phyloP scores from a whole-genome alignment of 2,113 vertebrate species.

The Solea senegalensis region DNA sequence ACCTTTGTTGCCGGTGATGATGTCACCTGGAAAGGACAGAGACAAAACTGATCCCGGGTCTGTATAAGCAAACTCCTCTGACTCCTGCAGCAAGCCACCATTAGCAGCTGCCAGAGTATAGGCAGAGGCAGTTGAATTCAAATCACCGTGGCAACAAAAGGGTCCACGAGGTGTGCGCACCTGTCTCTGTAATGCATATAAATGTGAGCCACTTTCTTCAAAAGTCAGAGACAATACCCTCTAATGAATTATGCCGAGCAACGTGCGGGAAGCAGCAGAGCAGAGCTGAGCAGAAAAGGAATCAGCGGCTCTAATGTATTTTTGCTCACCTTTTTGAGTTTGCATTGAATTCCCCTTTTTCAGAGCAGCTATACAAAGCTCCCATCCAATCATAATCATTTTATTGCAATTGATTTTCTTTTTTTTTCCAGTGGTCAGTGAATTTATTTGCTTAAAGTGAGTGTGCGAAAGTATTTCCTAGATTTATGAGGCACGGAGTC shows the following conservation, averaged over 20 bases:
- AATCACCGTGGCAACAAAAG: conserved; percentile 39
- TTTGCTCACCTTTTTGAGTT: conserved; percentile 36
- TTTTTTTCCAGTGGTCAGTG: conserved; percentile 22
- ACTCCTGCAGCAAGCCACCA: conserved; percentile 2
- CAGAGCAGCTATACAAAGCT: conserved; percentile 34
- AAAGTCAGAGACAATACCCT: conserved; percentile 18
- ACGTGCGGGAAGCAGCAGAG: conserved; percentile 33
- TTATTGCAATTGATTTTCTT: conserved; percentile 45
- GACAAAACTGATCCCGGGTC: conserved; percentile 37
- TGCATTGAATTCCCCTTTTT: conserved; percentile 40
- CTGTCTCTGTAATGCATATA: conserved; percentile 40
- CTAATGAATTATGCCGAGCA: conserved; percentile 31
- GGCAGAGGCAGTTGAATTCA: conserved; percentile 17
- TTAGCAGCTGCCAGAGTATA: background rate
- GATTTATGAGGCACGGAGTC: conserved; percentile 18
- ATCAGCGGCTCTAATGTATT: conserved; percentile 51
- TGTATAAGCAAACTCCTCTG: background rate
- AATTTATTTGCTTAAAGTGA: conserved; percentile 21
- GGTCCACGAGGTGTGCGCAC: conserved; percentile 13
- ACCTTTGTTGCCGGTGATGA: conserved; percentile 88
- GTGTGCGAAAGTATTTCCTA: conserved; percentile 20
- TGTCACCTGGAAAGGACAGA: conserved; percentile 85
- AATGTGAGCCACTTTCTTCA: conserved; percentile 49
- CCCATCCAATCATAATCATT: conserved; percentile 43
- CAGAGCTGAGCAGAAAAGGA: conserved; percentile 10